Conservation (phyloP, 2,888 invertebrate species). For the Mythimna loreyi region DNA sequence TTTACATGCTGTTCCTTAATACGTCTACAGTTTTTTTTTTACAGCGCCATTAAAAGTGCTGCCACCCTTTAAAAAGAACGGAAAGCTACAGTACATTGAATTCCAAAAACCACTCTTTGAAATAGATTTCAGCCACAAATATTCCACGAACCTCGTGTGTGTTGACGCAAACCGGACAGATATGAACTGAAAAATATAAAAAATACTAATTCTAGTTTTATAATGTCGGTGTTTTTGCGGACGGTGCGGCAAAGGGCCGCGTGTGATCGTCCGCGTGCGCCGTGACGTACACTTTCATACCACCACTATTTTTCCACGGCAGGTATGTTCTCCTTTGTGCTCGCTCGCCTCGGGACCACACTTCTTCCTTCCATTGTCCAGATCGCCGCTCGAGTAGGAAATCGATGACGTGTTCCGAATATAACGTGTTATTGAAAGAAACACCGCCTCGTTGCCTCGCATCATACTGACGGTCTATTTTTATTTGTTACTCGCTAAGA, state of each 20-base stretch:
- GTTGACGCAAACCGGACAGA: slow-evolving; percentile 31
- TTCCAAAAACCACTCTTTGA: slow-evolving; percentile 23
- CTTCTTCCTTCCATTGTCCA: slow-evolving; percentile 79
- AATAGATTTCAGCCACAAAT: slow-evolving; percentile 25
- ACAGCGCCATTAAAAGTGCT: slow-evolving; percentile 3
- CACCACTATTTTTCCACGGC: slow-evolving; percentile 74
- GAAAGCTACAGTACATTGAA: background rate
- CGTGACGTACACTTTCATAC: slow-evolving; percentile 65
- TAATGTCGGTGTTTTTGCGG: slow-evolving; percentile 60
- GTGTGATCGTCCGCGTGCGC: slow-evolving; percentile 57
- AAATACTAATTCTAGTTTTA: slow-evolving; percentile 20
- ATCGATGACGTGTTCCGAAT: slow-evolving; percentile 69
- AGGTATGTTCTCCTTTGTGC: slow-evolving; percentile 77
- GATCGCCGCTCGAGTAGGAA: slow-evolving; percentile 76
- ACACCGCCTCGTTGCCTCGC: slow-evolving; percentile 46
- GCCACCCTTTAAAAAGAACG: background rate
- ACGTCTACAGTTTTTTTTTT: slow-evolving; percentile 12
- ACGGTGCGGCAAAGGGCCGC: slow-evolving; percentile 65
- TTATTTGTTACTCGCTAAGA: slow-evolving; percentile 15
- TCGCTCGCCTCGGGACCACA: slow-evolving; percentile 67
- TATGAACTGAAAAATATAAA: slow-evolving; percentile 31
- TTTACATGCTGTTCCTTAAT: slow-evolving; percentile 9
- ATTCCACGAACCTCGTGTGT: slow-evolving; percentile 23
- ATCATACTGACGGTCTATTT: slow-evolving; percentile 28
- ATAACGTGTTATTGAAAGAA: slow-evolving; percentile 65